Conservation (phyloP, 2,797 vertebrate genomes). For the Linurgus olivaceus region DNA sequence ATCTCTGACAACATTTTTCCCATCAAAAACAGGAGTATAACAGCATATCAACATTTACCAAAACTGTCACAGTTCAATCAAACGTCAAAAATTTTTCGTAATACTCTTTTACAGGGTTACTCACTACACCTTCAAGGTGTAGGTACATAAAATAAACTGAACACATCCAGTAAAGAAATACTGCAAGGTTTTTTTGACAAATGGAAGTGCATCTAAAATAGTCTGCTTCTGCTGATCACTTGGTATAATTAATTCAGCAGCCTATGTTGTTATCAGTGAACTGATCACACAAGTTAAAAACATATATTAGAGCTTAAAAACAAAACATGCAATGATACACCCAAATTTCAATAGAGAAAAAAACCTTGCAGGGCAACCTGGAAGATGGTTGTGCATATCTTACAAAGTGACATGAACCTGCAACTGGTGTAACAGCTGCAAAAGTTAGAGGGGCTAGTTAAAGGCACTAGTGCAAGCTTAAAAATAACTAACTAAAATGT, state of each 20-base stretch:
- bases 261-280: accelerated
- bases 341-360: not conserved
- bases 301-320: not conserved
- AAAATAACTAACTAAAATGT: not conserved
- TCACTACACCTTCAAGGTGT: not conserved
- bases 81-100: not conserved
- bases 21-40: not conserved
- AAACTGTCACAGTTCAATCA: not conserved
- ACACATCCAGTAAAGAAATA: not conserved
- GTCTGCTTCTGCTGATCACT: not conserved
- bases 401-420: not conserved
- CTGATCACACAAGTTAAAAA: not conserved
- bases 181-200: not conserved
- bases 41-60: not conserved
- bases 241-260: not conserved
- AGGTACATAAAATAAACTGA: not conserved
- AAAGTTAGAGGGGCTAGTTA: not conserved
- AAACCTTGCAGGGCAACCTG: not conserved
- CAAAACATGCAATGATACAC: not conserved
- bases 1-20: not conserved
- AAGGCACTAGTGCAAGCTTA: not conserved
- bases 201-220: not conserved
- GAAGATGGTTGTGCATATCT: not conserved
- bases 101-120: not conserved
- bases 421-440: not conserved